Percentiles rank a stretch among this genome's conserved stretches.
These are phyloP conservation scores for Choreutis nemorana DNA, from an alignment of 2,888 invertebrate genomes.

Conservation along the genomic window DNA sequence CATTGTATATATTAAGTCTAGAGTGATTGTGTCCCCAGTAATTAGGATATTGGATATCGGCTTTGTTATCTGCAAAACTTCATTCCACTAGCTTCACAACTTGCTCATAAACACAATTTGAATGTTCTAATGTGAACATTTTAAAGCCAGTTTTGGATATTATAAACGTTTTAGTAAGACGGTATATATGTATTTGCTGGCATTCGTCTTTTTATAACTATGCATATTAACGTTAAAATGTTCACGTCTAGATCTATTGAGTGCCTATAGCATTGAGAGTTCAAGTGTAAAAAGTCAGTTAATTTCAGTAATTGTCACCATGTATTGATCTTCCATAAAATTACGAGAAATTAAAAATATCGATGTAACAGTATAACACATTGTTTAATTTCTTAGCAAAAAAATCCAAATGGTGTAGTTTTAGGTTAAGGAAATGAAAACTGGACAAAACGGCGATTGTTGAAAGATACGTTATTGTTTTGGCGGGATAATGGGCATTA, in stretches of 20 bases:
- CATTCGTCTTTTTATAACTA: constrained; percentile 55
- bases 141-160: constrained; percentile 51
- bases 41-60: constrained; percentile 46
- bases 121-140: constrained; percentile 58
- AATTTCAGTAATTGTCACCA: constrained; percentile 63
- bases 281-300: constrained; percentile 64
- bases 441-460: too few relatives aligned
- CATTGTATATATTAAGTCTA: constrained; percentile 57
- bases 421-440: neutral
- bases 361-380: constrained; percentile 55
- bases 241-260: constrained; percentile 64
- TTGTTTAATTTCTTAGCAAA: constrained; percentile 35
- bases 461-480: too few relatives aligned
- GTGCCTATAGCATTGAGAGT: constrained; percentile 65
- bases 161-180: constrained; percentile 46
- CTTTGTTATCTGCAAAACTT: constrained; percentile 40
- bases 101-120: constrained; percentile 39
- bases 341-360: constrained; percentile 67
- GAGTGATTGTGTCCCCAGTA: constrained; percentile 50
- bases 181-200: constrained; percentile 52
- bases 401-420: neutral
- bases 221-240: constrained; percentile 57
- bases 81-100: constrained; percentile 53
- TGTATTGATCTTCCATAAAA: constrained; percentile 68
- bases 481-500: neutral